phyloP scores from a whole-genome alignment of 1,140 invertebrate species.

The Drosophila novamexicana region DNA sequence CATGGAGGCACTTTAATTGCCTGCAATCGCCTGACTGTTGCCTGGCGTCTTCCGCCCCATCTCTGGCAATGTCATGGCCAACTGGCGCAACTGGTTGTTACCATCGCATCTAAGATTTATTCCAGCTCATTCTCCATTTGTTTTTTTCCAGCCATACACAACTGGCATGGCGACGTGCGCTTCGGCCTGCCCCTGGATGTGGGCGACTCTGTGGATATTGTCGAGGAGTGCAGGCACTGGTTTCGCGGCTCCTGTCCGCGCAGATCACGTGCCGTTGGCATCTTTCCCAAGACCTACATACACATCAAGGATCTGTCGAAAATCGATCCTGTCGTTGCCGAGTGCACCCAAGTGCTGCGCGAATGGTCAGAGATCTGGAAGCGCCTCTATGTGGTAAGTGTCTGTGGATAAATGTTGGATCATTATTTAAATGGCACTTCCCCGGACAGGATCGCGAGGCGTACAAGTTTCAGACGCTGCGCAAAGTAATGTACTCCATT shows the following conservation, averaged over 20 bases:
- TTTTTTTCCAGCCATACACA: slow-evolving; percentile 90
- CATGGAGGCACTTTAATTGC: slow-evolving; percentile 72
- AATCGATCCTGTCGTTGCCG: slow-evolving; percentile 94
- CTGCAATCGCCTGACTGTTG: slow-evolving; percentile 14
- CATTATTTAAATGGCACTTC: not conserved
- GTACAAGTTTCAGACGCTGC: slow-evolving; percentile 92
- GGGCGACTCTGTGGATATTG: slow-evolving; percentile 95
- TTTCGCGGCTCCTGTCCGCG: slow-evolving; percentile 92
- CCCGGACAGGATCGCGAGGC: slow-evolving; percentile 89
- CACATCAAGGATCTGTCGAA: slow-evolving; percentile 90
- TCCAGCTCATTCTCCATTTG: slow-evolving; percentile 1
- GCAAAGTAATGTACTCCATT: slow-evolving; percentile 95
- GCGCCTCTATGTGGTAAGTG: slow-evolving; percentile 91
- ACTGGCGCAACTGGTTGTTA: slow-evolving; percentile 67
- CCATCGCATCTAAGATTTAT: slow-evolving; percentile 1
- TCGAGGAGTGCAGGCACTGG: slow-evolving; percentile 95
- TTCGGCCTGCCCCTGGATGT: slow-evolving; percentile 93
- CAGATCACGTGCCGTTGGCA: slow-evolving; percentile 92
- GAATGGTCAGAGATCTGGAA: slow-evolving; percentile 98
- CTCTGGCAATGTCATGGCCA: slow-evolving; percentile 67
- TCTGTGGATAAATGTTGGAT: not conserved
- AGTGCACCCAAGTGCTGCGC: slow-evolving; percentile 94
- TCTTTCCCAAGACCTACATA: slow-evolving; percentile 92
- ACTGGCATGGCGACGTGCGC: slow-evolving; percentile 93
- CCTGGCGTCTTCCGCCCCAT: slow-evolving; percentile 17